phyloP scores from a whole-genome alignment of 2,888 invertebrate genomes.

The Phyto melanocephala region DNA sequence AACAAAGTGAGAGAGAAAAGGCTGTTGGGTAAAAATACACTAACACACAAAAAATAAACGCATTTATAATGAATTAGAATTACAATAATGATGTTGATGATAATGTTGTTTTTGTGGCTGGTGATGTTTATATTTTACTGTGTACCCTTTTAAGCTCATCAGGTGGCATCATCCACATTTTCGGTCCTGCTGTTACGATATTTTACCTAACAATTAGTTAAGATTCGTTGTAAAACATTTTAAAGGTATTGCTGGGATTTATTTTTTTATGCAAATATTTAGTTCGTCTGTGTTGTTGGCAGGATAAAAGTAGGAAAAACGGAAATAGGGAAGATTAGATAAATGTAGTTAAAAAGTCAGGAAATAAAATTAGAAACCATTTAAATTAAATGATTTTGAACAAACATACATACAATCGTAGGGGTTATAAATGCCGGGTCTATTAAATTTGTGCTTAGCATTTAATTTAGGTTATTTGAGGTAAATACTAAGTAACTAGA shows the following conservation, averaged over 20 bases:
- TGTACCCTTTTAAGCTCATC: slow-evolving; percentile 31
- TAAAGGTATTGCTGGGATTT: background rate
- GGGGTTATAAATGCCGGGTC: background rate
- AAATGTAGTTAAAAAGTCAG: background rate
- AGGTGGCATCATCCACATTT: slow-evolving; percentile 5
- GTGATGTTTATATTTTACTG: slow-evolving; percentile 3
- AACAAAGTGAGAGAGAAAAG: too few relatives aligned
- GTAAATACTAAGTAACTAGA: background rate
- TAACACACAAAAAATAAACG: background rate
- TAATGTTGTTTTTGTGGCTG: background rate
- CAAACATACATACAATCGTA: background rate
- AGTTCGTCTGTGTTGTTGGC: background rate
- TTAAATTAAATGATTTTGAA: slow-evolving; percentile 37
- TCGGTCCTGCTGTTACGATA: background rate
- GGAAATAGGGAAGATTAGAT: background rate
- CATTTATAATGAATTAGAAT: slow-evolving; percentile 17
- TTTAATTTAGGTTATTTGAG: background rate
- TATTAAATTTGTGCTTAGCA: background rate
- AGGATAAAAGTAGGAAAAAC: background rate
- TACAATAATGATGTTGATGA: slow-evolving; percentile 7
- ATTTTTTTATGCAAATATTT: background rate
- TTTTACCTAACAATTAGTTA: slow-evolving; percentile 6
- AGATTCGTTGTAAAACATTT: background rate
- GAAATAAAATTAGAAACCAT: slow-evolving; percentile 48
- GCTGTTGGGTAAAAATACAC: background rate